Conservation (phyloP, 2,113 vertebrate species). For the Apodemus sylvaticus region DNA sequence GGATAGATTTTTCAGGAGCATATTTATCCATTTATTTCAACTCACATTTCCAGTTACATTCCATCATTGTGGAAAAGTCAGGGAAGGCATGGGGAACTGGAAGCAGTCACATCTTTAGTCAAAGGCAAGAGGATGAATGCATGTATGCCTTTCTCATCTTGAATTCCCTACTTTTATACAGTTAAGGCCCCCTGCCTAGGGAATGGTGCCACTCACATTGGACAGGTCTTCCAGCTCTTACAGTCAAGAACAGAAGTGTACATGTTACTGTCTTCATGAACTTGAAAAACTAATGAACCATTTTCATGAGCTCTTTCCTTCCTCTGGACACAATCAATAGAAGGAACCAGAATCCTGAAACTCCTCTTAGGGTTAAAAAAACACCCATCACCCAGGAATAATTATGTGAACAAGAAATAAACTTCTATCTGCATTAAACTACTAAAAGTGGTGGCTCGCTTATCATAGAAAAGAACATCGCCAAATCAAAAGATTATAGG, state of each 20-base stretch:
- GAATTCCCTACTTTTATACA: background rate
- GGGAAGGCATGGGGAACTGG: no score
- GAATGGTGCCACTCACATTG: background rate
- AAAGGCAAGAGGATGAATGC: background rate
- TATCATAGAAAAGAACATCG: background rate
- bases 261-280: background rate
- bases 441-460: background rate
- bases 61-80: background rate
- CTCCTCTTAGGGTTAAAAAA: background rate
- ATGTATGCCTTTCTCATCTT: background rate
- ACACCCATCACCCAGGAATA: background rate
- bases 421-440: background rate
- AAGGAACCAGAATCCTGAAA: background rate
- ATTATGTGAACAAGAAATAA: background rate
- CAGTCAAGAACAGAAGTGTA: background rate
- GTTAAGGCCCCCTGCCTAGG: background rate
- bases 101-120: background rate
- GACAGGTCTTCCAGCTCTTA: background rate
- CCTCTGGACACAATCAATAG: background rate
- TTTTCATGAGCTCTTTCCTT: background rate
- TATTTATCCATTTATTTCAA: no score
- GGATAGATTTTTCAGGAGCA: background rate
- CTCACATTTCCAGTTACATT: background rate
- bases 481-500: conserved; percentile 3
- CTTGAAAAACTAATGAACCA: background rate